Percentiles rank a stretch among this genome's conserved stretches.
Conservation (phyloP, 2,797 vertebrate genomes). For the Micrastur ruficollis region DNA sequence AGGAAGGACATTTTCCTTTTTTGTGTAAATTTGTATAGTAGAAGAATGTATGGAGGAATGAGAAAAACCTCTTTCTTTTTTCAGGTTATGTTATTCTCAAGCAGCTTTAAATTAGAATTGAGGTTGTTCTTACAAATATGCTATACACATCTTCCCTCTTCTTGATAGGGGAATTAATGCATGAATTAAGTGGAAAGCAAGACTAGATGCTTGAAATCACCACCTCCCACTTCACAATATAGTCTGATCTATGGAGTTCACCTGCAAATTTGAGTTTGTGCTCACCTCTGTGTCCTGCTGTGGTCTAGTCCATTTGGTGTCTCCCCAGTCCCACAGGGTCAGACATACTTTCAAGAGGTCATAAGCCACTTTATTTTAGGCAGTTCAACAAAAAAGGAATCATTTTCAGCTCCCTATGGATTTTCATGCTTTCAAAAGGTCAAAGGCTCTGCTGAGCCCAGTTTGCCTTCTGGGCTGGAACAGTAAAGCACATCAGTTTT, state of each 20-base stretch:
- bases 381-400: constrained; percentile 15
- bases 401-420: constrained; percentile 15
- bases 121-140: not conserved
- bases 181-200: not conserved
- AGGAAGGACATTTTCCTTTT: not conserved
- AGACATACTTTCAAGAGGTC: constrained; percentile 32
- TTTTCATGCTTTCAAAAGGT: constrained; percentile 44
- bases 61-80: not conserved
- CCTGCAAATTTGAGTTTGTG: not conserved
- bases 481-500: not conserved
- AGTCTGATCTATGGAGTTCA: not conserved
- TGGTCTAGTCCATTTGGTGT: not conserved
- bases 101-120: not conserved
- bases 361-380: constrained; percentile 40
- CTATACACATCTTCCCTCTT: not conserved
- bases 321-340: constrained; percentile 18
- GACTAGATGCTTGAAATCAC: not conserved
- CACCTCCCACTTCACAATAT: not conserved
- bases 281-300: not conserved
- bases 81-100: not conserved
- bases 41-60: not conserved
- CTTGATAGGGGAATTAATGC: not conserved
- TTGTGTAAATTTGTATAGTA: not conserved
- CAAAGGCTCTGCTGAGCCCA: constrained; percentile 25
- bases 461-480: constrained; percentile 25